Evolutionary conservation across 2,113 vertebrate species (phyloP).

Genomic region (Okapia johnstoni): DNA sequence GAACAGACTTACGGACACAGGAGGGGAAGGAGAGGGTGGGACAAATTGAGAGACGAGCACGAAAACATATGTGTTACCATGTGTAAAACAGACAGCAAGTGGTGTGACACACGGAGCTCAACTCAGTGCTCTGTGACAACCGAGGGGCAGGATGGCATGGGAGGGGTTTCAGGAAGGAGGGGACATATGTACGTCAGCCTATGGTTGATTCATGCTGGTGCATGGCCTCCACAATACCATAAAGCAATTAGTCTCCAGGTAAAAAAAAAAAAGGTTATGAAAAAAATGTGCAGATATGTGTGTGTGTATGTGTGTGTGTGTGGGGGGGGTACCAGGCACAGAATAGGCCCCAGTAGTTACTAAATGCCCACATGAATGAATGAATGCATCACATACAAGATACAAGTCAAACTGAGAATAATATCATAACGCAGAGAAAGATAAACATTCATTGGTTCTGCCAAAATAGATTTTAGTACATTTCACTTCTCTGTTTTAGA

Average conservation of each 20-base stretch:
- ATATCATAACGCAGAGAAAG: neutral
- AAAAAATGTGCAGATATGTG: neutral
- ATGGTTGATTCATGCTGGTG: neutral
- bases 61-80: rapidly evolving
- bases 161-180: neutral
- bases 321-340: neutral
- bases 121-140: neutral
- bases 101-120: neutral
- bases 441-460: neutral
- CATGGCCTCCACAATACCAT: neutral
- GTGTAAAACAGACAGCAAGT: rapidly evolving
- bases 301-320: neutral
- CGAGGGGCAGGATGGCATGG: neutral
- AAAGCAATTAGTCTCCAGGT: neutral
- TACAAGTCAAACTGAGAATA: neutral
- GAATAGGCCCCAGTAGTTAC: neutral
- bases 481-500: neutral
- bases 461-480: neutral
- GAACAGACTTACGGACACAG: neutral
- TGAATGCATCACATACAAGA: neutral
- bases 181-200: neutral
- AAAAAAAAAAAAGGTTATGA: neutral
- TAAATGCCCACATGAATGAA: neutral
- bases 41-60: neutral
- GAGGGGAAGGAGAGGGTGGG: neutral